Evolutionary conservation across 2,113 vertebrate species (phyloP).

Genomic region (Callospermophilus lateralis): DNA sequence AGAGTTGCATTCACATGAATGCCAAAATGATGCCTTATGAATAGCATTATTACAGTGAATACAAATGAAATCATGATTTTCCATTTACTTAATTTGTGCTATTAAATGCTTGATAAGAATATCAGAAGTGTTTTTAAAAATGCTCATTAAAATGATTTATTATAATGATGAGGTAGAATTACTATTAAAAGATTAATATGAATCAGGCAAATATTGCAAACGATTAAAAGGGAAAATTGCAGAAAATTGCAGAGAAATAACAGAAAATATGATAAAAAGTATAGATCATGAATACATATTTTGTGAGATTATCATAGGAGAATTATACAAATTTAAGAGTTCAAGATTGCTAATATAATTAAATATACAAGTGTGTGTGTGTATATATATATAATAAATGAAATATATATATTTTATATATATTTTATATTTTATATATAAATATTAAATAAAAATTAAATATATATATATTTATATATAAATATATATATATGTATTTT

Average conservation of each 20-base stretch:
- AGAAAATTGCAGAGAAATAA: conserved; percentile 14
- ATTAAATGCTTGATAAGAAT: conserved; percentile 76
- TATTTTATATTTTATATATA: no score
- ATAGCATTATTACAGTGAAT: conserved; percentile 71
- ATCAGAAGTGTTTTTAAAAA: conserved; percentile 65
- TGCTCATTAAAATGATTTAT: conserved; percentile 76
- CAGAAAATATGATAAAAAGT: not conserved
- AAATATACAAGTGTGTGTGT: not conserved
- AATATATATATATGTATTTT: no score
- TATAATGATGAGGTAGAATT: conserved; percentile 66
- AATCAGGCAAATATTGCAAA: conserved; percentile 39
- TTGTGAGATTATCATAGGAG: not conserved
- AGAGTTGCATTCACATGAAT: conserved; percentile 63
- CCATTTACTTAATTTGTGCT: conserved; percentile 78
- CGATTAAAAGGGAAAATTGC: not conserved
- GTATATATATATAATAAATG: no score
- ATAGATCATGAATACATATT: not conserved
- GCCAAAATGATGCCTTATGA: conserved; percentile 78
- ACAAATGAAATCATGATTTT: conserved; percentile 81
- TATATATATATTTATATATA: no score
- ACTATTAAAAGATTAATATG: conserved; percentile 66
- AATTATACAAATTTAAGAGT: not conserved
- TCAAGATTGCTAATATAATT: not conserved
- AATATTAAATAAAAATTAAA: no score
- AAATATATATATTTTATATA: no score